Base-by-base conservation (phyloP, 2,888 invertebrate species). In the Eretmocerus hayati region DNA sequence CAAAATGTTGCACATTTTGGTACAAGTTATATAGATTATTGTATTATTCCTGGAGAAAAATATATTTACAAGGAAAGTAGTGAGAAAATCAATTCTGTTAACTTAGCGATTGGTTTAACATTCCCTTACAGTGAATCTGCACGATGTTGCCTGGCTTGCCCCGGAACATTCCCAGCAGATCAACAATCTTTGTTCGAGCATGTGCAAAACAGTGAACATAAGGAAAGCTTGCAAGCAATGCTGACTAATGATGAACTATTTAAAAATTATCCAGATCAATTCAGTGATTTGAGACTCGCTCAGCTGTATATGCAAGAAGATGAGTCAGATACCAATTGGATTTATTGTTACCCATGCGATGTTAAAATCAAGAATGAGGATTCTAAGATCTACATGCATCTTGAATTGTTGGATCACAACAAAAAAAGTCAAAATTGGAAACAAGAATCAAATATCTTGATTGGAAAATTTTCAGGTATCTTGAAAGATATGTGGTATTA, bases 401-500 rank as follows among this genome's bases (percentile, higher is more conserved):
- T 36, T 38, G 19, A 33, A 9, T 8, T 8, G n/a, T 2, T 20
- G 19, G 15, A 26, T n/a, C 53, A 53, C 26, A 20, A 20, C 19
- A 1, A 3, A 2, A 44, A 35, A 39, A 30, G 16, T 42, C 4
- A 45, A 31, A 4, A 16, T 20, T 47, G 43, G 32, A 42, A 44
- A 31, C 4, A 39, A n/a, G 1, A 20, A 16, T 21, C 42, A 22
- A 30, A 40, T 26, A 4, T 32, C 35, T 16, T 47, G 4, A 35
- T 32, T 26, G 4, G 42, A 20, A 23, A 47, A 46, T 41, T 45
- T 35, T 33, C 19, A 36, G 19, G 13, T 4, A 37, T 50, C 26
- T 41, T 50, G 6, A 6, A 50, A 16, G 38, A 42, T 15, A 22
- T 48, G 16, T 57, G 59, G 53, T 62, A 58, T 15, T 59, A 46